Evolutionary conservation across 1,140 invertebrate genomes (phyloP).

Genomic region (Drosophila truncata): DNA sequence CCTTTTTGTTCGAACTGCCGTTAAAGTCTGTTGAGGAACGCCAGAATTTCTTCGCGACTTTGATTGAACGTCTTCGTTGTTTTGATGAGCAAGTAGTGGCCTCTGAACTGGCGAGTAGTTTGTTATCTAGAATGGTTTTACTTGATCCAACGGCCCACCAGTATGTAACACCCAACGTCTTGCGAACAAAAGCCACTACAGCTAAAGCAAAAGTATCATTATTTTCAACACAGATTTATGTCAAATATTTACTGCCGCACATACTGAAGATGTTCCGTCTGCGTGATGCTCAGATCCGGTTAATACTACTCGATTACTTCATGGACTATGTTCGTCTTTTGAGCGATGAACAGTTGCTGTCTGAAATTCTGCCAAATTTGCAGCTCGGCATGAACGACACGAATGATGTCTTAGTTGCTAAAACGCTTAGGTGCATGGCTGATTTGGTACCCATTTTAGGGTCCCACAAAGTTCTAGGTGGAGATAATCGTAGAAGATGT

Average conservation of each 20-base stretch:
- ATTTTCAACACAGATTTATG: slow-evolving; percentile 89
- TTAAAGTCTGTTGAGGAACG: slow-evolving; percentile 91
- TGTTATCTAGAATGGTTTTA: slow-evolving; percentile 93
- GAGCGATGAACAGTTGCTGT: slow-evolving; percentile 89
- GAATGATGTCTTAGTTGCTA: slow-evolving; percentile 91
- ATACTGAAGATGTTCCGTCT: slow-evolving; percentile 92
- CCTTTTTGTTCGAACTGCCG: slow-evolving; percentile 92
- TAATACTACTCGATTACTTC: slow-evolving; percentile 90
- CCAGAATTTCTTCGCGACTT: slow-evolving; percentile 90
- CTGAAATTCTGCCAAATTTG: slow-evolving; percentile 90
- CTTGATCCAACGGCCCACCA: slow-evolving; percentile 91
- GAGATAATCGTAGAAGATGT: slow-evolving; percentile 91
- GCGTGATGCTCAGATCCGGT: slow-evolving; percentile 90
- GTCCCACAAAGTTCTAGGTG: slow-evolving; percentile 92
- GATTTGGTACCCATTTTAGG: slow-evolving; percentile 93
- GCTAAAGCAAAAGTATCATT: slow-evolving; percentile 82
- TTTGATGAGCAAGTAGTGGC: slow-evolving; percentile 93
- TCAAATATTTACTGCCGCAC: slow-evolving; percentile 90
- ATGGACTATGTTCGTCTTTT: slow-evolving; percentile 90
- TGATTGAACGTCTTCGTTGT: slow-evolving; percentile 88
- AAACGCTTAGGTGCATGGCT: slow-evolving; percentile 91
- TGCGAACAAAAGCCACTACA: slow-evolving; percentile 89
- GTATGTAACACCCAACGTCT: slow-evolving; percentile 90
- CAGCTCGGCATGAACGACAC: slow-evolving; percentile 93
- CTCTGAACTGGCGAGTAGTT: slow-evolving; percentile 90